These are phyloP conservation scores for Phaedon cochleariae DNA, from an alignment of 2,888 invertebrate species.

Conservation along the genomic window DNA sequence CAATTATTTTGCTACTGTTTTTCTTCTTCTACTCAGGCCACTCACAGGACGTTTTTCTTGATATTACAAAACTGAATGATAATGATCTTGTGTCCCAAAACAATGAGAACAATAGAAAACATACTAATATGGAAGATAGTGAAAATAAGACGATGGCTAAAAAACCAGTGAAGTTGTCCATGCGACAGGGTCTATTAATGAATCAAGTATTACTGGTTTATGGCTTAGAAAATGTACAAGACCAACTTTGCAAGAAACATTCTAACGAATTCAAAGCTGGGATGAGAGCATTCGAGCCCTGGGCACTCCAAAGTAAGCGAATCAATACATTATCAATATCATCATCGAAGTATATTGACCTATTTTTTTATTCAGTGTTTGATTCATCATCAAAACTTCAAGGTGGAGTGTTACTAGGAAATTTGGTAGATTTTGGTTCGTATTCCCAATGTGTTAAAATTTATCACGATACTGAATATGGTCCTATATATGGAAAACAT, in stretches of 20 bases:
- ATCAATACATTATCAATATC: too few relatives aligned
- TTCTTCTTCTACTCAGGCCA: neutral
- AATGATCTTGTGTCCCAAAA: neutral
- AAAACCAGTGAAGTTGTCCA: conserved; percentile 47
- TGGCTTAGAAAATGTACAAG: conserved; percentile 42
- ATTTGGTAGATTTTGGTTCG: conserved; percentile 61
- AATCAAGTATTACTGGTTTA: conserved; percentile 52
- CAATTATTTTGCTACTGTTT: neutral
- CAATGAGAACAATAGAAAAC: neutral
- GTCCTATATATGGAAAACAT: conserved; percentile 58
- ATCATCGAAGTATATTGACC: too few relatives aligned
- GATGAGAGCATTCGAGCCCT: conserved; percentile 53
- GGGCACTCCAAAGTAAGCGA: conserved; percentile 55
- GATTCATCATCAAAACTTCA: conserved; percentile 64
- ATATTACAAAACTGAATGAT: neutral
- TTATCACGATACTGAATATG: conserved; percentile 40
- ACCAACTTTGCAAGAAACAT: conserved; percentile 51
- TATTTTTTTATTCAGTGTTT: conserved; percentile 63
- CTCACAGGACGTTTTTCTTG: neutral
- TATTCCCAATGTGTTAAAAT: conserved; percentile 61
- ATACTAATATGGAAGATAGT: neutral
- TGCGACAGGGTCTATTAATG: conserved; percentile 52
- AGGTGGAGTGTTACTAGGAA: conserved; percentile 61
- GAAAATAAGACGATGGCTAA: neutral
- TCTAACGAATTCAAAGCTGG: conserved; percentile 48